These are phyloP conservation scores for Anastrepha obliqua DNA, from an alignment of 1,140 invertebrate species.

Conservation along the genomic window DNA sequence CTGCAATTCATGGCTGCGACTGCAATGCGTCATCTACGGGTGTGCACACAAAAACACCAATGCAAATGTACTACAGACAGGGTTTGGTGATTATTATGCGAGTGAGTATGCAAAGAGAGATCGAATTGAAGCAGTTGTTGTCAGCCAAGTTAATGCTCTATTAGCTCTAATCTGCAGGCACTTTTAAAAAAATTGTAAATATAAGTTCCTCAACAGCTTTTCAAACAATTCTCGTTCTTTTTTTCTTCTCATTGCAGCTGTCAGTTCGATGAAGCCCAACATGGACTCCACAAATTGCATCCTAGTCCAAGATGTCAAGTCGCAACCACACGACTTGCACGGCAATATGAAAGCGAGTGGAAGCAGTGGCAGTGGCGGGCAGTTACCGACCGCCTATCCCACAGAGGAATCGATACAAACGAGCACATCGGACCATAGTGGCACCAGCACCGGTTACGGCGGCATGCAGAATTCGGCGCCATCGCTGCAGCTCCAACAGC, in stretches of 20 bases:
- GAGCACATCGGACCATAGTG: conserved; percentile 80
- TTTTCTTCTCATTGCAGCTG: conserved; percentile 79
- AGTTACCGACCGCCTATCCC: conserved; percentile 65
- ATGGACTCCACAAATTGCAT: conserved; percentile 91
- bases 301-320: conserved; percentile 91
- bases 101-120: too few species aligned
- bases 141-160: neutral
- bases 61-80: neutral
- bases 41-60: neutral
- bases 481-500: conserved; percentile 61
- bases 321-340: conserved; percentile 85
- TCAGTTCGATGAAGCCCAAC: conserved; percentile 88
- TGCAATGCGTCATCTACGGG: neutral
- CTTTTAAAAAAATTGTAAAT: neutral
- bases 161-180: neutral
- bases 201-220: neutral
- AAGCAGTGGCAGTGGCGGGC: conserved; percentile 78
- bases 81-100: too few species aligned
- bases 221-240: neutral
- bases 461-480: conserved; percentile 54
- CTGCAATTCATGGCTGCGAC: neutral
- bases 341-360: conserved; percentile 73
- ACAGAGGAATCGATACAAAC: conserved; percentile 81
- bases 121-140: too few species aligned
- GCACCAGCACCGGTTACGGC: conserved; percentile 56